phyloP scores from a whole-genome alignment of 2,113 vertebrate genomes.

The Xyrauchen texanus region DNA sequence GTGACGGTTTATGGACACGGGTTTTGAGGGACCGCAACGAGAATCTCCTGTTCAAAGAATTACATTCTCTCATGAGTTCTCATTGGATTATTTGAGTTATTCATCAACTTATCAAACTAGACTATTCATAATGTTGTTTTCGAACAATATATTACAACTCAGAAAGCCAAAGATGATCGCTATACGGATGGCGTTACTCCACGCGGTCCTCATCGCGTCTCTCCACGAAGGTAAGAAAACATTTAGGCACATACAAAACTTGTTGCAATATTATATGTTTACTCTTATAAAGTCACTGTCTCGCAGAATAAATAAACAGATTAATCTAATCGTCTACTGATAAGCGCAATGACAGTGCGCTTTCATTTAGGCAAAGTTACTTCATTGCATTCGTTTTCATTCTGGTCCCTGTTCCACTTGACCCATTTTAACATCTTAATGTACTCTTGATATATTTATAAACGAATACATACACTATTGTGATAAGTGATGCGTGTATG shows the following conservation, averaged over 20 bases:
- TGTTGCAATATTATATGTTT: constrained; percentile 18
- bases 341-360: not conserved
- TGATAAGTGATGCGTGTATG: not conserved
- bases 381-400: not conserved
- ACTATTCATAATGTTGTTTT: constrained; percentile 10
- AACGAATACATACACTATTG: constrained; percentile 1
- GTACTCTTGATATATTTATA: constrained; percentile 26
- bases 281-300: not conserved
- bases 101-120: constrained; percentile 6
- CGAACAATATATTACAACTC: constrained; percentile 17
- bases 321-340: not conserved
- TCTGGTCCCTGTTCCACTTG: not conserved
- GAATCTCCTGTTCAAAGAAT: not conserved
- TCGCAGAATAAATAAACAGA: not conserved
- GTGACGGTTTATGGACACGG: constrained; percentile 10
- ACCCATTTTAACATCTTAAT: constrained; percentile 29
- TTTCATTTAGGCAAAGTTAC: not conserved
- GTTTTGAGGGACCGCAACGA: constrained; percentile 3
- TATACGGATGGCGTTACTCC: constrained; percentile 41
- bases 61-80: constrained; percentile 10
- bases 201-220: constrained; percentile 42
- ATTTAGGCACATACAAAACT: constrained; percentile 22
- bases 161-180: constrained; percentile 51
- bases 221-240: constrained; percentile 52
- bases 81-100: constrained; percentile 24